Evolutionary conservation across 2,797 vertebrate genomes (phyloP).

Genomic region (Columba guinea): DNA sequence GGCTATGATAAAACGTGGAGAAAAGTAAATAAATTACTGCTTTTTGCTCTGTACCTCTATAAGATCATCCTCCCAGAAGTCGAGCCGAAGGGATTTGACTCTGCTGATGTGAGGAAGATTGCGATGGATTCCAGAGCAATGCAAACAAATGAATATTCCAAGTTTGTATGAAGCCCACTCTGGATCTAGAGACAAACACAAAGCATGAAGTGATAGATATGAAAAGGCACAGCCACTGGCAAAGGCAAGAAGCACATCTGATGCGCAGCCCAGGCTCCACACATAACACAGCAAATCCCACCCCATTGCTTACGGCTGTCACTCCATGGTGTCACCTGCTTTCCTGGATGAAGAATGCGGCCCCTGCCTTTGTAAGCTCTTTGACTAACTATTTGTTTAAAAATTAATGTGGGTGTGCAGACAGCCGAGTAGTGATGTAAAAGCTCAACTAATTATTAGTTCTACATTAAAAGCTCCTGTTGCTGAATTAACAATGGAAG

Average conservation of each 20-base stretch:
- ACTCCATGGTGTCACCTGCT: not conserved
- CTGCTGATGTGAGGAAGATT: conserved; percentile 83
- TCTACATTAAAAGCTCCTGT: not conserved
- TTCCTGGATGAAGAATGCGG: not conserved
- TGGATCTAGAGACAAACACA: conserved; percentile 80
- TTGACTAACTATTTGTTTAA: not conserved
- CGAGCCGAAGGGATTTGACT: conserved; percentile 91
- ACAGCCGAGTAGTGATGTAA: not conserved
- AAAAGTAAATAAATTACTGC: not conserved
- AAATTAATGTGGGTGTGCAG: not conserved
- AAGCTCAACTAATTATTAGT: not conserved
- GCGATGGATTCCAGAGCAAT: conserved; percentile 91
- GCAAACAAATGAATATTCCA: conserved; percentile 92
- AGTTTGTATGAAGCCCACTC: conserved; percentile 91
- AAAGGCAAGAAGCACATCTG: not conserved
- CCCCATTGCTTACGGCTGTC: not conserved
- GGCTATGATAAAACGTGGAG: not conserved
- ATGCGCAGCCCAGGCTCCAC: not conserved
- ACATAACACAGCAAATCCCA: not conserved
- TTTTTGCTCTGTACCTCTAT: conserved; percentile 81
- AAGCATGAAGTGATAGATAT: not conserved
- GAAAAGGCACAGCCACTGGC: not conserved
- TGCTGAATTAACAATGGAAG: not conserved
- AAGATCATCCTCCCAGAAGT: conserved; percentile 89
- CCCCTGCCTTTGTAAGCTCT: not conserved